These are phyloP conservation scores for Euthynnus affinis DNA, from an alignment of 2,797 vertebrate species.

Conservation along the genomic window DNA sequence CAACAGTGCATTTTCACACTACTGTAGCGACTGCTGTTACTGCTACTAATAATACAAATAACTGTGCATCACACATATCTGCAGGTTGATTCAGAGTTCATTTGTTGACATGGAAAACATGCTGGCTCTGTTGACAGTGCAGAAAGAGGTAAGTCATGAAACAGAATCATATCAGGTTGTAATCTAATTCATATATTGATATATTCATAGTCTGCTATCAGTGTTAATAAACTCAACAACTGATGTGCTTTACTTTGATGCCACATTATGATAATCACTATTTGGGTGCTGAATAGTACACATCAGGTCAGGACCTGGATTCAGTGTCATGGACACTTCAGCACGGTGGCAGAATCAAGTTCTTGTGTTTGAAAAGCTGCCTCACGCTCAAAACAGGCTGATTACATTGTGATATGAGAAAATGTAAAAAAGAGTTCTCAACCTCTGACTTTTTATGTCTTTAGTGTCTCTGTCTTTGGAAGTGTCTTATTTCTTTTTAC, in stretches of 20 bases:
- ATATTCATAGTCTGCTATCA: neutral
- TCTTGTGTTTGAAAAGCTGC: neutral
- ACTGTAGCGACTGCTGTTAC: neutral
- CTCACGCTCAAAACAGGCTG: too few species aligned
- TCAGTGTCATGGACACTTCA: slow-evolving; percentile 14
- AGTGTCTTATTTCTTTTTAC: too few species aligned
- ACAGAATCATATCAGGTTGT: neutral
- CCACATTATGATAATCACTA: too few species aligned
- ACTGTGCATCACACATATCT: neutral
- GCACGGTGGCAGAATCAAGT: neutral
- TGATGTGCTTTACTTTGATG: neutral
- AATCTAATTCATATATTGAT: neutral
- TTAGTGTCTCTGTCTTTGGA: too few species aligned
- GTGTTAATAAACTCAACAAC: too few species aligned
- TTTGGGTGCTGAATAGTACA: neutral
- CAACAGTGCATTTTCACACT: neutral
- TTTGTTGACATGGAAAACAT: slow-evolving; percentile 97
- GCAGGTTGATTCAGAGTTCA: slow-evolving; percentile 92
- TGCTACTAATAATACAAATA: neutral
- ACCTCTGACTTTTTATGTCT: too few species aligned
- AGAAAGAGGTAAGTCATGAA: slow-evolving; percentile 85
- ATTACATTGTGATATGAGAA: too few species aligned
- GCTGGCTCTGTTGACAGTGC: slow-evolving; percentile 89
- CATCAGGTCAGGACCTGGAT: slow-evolving; percentile 8
- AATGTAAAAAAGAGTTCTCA: too few species aligned